Conservation (phyloP, 2,113 vertebrate species). For the Oncorhynchus gorbuscha region DNA sequence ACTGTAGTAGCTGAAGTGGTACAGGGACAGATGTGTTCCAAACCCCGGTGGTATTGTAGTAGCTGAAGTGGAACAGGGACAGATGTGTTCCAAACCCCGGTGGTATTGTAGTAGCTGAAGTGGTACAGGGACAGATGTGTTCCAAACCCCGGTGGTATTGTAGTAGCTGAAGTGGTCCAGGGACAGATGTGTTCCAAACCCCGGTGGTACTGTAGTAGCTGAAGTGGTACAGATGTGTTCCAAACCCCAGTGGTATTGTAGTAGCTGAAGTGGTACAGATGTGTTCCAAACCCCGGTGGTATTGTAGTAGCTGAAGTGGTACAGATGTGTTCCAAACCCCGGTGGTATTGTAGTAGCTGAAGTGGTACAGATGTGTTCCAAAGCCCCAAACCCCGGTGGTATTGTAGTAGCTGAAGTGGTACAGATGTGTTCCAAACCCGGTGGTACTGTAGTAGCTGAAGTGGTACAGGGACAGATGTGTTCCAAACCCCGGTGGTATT, state of each 20-base stretch:
- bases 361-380: conserved; percentile 54
- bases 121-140: conserved; percentile 63
- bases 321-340: conserved; percentile 70
- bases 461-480: conserved; percentile 63
- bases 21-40: conserved; percentile 68
- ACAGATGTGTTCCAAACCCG: conserved; percentile 50
- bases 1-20: conserved; percentile 52
- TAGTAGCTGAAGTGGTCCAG: conserved; percentile 40
- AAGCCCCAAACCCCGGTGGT: conserved; percentile 28
- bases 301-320: conserved; percentile 47
- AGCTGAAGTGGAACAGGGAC: conserved; percentile 54
- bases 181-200: conserved; percentile 70
- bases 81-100: conserved; percentile 67
- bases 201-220: conserved; percentile 53
- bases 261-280: no score
- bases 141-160: conserved; percentile 59
- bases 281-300: no score
- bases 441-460: conserved; percentile 55
- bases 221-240: conserved; percentile 66
- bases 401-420: conserved; percentile 52
- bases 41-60: conserved; percentile 49
- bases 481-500: conserved; percentile 61
- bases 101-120: conserved; percentile 57
- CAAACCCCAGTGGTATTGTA: conserved; percentile 54
- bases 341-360: conserved; percentile 55